These are phyloP conservation scores for Amphipyra berbera DNA, from an alignment of 2,888 invertebrate species.

Conservation along the genomic window DNA sequence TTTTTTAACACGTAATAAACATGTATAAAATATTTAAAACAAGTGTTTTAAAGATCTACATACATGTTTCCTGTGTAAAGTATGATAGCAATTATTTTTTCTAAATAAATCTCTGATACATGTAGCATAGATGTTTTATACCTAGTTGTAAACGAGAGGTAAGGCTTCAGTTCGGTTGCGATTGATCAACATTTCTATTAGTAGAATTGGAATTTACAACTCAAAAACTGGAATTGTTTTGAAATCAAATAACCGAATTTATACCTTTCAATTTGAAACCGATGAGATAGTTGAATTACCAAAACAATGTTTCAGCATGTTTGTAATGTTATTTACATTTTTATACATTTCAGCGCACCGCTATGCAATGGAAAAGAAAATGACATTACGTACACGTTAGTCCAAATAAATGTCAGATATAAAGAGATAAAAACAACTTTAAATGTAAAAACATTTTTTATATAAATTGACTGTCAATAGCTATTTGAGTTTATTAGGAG, in stretches of 20 bases:
- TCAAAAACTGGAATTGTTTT: slow-evolving; percentile 8
- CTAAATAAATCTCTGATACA: too few relatives aligned
- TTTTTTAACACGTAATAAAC: too few relatives aligned
- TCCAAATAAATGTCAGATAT: slow-evolving; percentile 23
- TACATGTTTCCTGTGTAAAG: too few relatives aligned
- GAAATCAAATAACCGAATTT: slow-evolving; percentile 22
- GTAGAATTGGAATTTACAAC: too few relatives aligned
- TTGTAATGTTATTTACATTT: slow-evolving; percentile 38
- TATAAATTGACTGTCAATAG: slow-evolving; percentile 34
- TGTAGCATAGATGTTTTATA: too few relatives aligned
- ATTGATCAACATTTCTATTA: too few relatives aligned
- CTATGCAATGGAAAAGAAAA: slow-evolving; percentile 20
- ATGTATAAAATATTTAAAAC: too few relatives aligned
- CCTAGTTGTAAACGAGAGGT: too few relatives aligned
- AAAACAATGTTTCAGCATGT: slow-evolving; percentile 34
- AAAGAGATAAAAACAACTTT: slow-evolving; percentile 7
- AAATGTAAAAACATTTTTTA: slow-evolving; percentile 12
- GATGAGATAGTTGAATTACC: slow-evolving; percentile 25
- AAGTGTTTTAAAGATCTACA: too few relatives aligned
- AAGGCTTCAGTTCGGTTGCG: too few relatives aligned
- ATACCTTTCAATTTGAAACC: slow-evolving; percentile 30
- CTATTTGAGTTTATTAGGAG: slow-evolving; percentile 39
- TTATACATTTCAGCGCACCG: slow-evolving; percentile 15
- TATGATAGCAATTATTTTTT: too few relatives aligned
- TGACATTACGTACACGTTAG: slow-evolving; percentile 24